Percentiles rank a stretch among this genome's conserved stretches.
phyloP scores from a whole-genome alignment of 2,113 vertebrate species.

The Crotalus tigris region DNA sequence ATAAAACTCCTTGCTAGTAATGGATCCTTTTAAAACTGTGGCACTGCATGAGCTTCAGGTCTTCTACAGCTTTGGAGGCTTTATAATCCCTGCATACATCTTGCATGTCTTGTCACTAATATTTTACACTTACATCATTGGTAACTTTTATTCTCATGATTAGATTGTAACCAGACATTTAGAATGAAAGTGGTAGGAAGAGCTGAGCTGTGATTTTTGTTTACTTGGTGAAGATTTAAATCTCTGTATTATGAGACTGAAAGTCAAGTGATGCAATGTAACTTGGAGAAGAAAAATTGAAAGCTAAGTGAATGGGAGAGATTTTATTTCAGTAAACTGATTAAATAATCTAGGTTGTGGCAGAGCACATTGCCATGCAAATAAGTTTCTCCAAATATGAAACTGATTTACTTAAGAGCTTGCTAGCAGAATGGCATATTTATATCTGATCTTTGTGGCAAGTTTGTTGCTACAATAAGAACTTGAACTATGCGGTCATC shows the following conservation, averaged over 20 bases:
- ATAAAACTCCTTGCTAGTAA: constrained; percentile 78
- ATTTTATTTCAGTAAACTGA: not conserved
- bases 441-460: not conserved
- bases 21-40: constrained; percentile 69
- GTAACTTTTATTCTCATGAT: constrained; percentile 70
- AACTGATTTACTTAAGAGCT: not conserved
- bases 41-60: constrained; percentile 60
- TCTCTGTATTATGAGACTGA: constrained; percentile 63
- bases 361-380: constrained; percentile 4
- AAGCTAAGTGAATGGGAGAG: not conserved
- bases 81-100: constrained; percentile 68
- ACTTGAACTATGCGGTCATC: not conserved
- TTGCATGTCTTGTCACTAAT: constrained; percentile 74
- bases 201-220: constrained; percentile 61
- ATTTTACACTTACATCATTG: constrained; percentile 84
- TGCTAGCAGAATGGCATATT: not conserved
- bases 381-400: not conserved
- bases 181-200: constrained; percentile 58
- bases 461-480: not conserved
- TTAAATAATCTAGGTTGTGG: not conserved
- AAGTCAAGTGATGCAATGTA: constrained; percentile 45
- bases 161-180: constrained; percentile 70
- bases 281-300: constrained; percentile 47
- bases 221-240: constrained; percentile 66
- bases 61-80: constrained; percentile 68